Base-by-base conservation (phyloP, 2,797 vertebrate species). In the Lepidocolaptes lacrymiger region DNA sequence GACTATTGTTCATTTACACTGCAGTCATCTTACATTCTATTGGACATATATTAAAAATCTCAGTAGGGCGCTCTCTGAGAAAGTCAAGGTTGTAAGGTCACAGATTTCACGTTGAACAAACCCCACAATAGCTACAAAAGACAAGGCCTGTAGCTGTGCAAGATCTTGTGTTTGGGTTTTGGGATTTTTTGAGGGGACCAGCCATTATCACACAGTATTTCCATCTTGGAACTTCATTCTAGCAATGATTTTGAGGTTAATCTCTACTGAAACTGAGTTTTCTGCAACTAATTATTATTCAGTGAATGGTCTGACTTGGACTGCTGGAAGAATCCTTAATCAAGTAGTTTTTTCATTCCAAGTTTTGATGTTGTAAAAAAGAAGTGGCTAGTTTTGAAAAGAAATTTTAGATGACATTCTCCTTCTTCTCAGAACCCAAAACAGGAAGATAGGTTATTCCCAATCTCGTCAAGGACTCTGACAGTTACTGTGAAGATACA, bases 401-500 rank as follows among this genome's bases (percentile, higher is more conserved):
- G 78, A 85, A 89, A 81, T 89, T 97, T 91, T 78, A 95, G 74
- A 77, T 97, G 0, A 63, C 51, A 79, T 84, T 59, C 79, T 95
- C 27, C 78, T 41, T 89, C 49, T 94, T 96, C 80, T 90, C 85
- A 87, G 82, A 84, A 86, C 78, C 84, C 76, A 69, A 30, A 91
- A 82, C 41, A 84, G 58, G 34, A 64, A 64, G 1, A 44, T 9
- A 46, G n/a, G 43, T 85, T 93, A 66, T 76, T 95, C 81, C 95
- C 30, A 91, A 43, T 74, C 43, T 74, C 61, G 46, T 43, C 91
- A 96, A 97, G 75, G 94, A 89, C 87, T 36, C 34, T 18, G 52
- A 96, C 85, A 96, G 84, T 97, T 97, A 88, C 77, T 93, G 85
- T 59, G 84, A 92, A 85, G 61, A 61, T 67, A 74, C 56, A 9